Percentiles rank a stretch among this genome's conserved stretches.
These are phyloP conservation scores for Peromyscus polionotus DNA, from an alignment of 2,113 vertebrate species.

Conservation along the genomic window DNA sequence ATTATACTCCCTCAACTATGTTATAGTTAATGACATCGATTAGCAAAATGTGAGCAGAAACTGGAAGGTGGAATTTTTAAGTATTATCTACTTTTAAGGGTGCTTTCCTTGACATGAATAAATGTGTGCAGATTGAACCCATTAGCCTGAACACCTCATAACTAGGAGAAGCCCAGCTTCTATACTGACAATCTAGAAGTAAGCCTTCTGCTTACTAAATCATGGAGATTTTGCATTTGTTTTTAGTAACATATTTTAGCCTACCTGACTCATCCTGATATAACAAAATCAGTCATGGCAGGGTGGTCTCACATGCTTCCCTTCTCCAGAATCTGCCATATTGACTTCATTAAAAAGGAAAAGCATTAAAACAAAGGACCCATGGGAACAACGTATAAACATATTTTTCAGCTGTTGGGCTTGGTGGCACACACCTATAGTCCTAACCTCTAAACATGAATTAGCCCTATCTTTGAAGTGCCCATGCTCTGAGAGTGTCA, in stretches of 20 bases:
- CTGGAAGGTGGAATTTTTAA: background rate
- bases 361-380: background rate
- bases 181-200: background rate
- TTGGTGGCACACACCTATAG: background rate
- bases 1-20: background rate
- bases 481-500: background rate
- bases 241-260: background rate
- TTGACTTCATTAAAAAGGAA: background rate
- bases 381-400: background rate
- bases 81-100: background rate
- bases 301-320: background rate
- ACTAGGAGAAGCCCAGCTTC: background rate
- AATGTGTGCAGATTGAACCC: background rate
- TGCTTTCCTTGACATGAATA: background rate
- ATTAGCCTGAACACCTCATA: background rate
- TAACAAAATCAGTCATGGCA: background rate
- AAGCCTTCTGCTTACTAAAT: background rate
- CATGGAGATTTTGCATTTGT: background rate
- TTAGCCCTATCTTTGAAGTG: slow-evolving; percentile 35
- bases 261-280: background rate
- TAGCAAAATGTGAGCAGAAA: background rate
- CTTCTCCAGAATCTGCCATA: background rate
- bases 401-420: background rate
- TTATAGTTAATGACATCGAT: background rate
- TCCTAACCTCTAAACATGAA: background rate